Evolutionary conservation across 1,140 invertebrate species (phyloP).

Genomic region (Caenorhabditis inopinata): DNA sequence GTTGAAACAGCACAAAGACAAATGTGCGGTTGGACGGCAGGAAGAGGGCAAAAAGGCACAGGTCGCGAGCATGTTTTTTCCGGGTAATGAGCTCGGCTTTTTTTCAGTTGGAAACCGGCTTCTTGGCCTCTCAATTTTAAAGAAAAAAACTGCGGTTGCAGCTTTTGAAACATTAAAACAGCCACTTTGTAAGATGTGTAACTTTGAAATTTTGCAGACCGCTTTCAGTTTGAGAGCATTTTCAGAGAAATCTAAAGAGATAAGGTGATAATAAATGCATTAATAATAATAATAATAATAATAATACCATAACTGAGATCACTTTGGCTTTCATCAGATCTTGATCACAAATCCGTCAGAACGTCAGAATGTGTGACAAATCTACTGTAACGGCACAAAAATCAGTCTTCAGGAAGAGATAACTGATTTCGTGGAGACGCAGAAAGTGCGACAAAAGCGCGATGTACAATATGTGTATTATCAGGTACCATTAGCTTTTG

Average conservation of each 20-base stretch:
- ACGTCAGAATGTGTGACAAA: neutral
- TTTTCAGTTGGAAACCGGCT: no score
- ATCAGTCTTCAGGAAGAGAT: neutral
- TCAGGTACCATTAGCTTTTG: slow-evolving; percentile 1
- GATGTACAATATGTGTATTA: slow-evolving; percentile 30
- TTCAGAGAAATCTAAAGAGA: no score
- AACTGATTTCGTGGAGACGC: neutral
- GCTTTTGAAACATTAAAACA: no score
- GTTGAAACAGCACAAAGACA: slow-evolving; percentile 26
- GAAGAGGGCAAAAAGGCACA: neutral
- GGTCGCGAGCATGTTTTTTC: no score
- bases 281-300: no score
- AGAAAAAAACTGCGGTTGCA: no score
- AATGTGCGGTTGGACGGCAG: neutral
- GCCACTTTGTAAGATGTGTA: no score
- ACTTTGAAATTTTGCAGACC: no score
- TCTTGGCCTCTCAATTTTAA: no score
- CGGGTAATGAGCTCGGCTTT: no score
- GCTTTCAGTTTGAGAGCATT: no score
- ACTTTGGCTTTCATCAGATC: neutral
- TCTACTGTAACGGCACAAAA: neutral
- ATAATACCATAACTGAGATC: neutral
- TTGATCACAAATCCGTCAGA: neutral
- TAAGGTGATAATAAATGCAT: no score
- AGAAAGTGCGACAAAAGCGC: neutral